These are phyloP conservation scores for Gallinago jamesoni DNA, from an alignment of 2,113 vertebrate genomes.

Conservation along the genomic window DNA sequence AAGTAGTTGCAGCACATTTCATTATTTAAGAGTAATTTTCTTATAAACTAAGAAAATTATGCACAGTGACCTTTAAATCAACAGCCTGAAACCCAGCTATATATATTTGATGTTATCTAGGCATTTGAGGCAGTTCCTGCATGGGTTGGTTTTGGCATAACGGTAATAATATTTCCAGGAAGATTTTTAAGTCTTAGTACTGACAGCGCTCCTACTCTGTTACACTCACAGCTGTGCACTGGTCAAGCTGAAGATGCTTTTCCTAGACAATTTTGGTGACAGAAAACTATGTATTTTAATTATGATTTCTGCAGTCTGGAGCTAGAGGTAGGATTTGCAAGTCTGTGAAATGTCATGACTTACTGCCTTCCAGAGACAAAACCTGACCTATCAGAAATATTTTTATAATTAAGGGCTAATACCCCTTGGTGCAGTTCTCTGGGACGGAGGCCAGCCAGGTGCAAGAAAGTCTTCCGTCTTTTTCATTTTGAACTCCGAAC, in stretches of 20 bases:
- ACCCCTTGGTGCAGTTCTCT: not conserved
- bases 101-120: not conserved
- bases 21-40: not conserved
- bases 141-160: not conserved
- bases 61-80: not conserved
- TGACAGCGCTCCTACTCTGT: not conserved
- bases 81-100: not conserved
- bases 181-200: not conserved
- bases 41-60: not conserved
- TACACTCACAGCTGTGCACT: not conserved
- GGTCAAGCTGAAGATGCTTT: not conserved
- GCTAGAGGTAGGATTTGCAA: not conserved
- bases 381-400: not conserved
- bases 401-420: not conserved
- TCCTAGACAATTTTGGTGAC: not conserved
- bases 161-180: not conserved
- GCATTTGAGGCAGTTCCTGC: not conserved
- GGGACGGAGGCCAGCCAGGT: not conserved
- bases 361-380: not conserved
- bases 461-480: conserved; percentile 15
- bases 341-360: not conserved
- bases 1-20: not conserved
- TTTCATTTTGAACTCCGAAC: not conserved
- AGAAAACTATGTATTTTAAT: not conserved
- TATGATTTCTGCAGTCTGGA: not conserved